Evolutionary conservation across 1,140 invertebrate species (phyloP), one percentile per base, ranked within the genome.

Genomic region (Drosophila aff.): DNA sequence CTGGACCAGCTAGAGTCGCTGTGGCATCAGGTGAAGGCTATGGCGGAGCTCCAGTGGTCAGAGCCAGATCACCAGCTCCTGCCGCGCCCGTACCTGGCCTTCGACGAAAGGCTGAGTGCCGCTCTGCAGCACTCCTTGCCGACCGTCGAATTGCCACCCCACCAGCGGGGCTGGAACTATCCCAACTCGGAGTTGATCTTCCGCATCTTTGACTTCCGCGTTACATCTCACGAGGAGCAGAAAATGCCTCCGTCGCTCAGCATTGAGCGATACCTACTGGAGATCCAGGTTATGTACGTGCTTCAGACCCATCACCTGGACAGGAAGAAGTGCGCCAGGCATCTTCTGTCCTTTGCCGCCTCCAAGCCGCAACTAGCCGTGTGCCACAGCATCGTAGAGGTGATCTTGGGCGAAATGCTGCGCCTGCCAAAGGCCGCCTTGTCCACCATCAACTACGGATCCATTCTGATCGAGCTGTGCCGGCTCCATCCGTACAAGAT

Each of bases 1-100:
- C 98, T 99, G 93, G 99, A 99, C 94, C 99, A 99, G 92, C 93
- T 99, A 58, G 98, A 99, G 91, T 98, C 98, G 91, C 94, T 99
- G 0, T 99, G 98, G 98, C 96, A 97, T 10, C 99, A 99, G 94
- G 96, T 99, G 16, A 31, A 96, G 76, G 98, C 98, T 84, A 93
- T 99, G 10, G 95, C 96, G 43, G 96, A 96, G 76, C 97, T 98
- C 82, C 98, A 98, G 91, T 99, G 99, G 99, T 95, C 96, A 26
- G 98, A 99, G 91, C 53, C 47, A 18, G 49, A 67, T 13, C 46
- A 75, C 47, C 98, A 98, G 83, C 98, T 99, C 91, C 98, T 99
- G 91, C 95, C 96, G 9, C 95, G 99, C 49, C 98, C 98, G 1
- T 99, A 99, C 93, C 93, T 98, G 28, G 97, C 97, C 0, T 99